Conservation (phyloP, 2,797 vertebrate genomes). For the Pangasius krempfi region DNA sequence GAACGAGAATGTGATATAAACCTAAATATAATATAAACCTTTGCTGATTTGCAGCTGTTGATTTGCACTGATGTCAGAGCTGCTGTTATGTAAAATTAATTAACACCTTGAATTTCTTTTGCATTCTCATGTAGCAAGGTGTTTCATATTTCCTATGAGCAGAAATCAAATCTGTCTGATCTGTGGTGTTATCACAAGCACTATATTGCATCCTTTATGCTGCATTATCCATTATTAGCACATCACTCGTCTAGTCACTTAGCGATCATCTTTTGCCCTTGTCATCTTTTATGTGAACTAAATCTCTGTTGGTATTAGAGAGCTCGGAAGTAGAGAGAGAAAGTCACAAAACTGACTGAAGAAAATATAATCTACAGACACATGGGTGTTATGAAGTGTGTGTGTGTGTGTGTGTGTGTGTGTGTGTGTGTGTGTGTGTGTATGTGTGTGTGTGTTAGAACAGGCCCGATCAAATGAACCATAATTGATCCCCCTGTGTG, state of each 20-base stretch:
- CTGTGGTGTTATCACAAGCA: background rate
- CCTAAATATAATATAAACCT: background rate
- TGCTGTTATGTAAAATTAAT: background rate
- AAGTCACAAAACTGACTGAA: background rate
- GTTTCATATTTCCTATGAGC: background rate
- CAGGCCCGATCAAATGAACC: background rate
- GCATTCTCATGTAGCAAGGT: too few species aligned
- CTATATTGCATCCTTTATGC: background rate
- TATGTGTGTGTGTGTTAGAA: background rate
- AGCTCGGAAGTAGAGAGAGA: background rate
- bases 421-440: background rate
- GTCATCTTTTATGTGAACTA: conserved; percentile 7
- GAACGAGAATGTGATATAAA: background rate
- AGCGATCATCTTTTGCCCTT: background rate
- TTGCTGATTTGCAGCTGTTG: background rate
- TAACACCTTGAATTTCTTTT: background rate
- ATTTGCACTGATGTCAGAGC: background rate
- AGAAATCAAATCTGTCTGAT: background rate
- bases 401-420: background rate
- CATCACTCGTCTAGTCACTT: background rate
- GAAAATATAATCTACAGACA: background rate
- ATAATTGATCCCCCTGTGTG: background rate
- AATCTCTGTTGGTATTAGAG: background rate
- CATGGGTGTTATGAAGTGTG: background rate
- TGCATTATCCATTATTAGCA: conserved; percentile 1